phyloP scores from a whole-genome alignment of 2,113 vertebrate species.

The Sander lucioperca region DNA sequence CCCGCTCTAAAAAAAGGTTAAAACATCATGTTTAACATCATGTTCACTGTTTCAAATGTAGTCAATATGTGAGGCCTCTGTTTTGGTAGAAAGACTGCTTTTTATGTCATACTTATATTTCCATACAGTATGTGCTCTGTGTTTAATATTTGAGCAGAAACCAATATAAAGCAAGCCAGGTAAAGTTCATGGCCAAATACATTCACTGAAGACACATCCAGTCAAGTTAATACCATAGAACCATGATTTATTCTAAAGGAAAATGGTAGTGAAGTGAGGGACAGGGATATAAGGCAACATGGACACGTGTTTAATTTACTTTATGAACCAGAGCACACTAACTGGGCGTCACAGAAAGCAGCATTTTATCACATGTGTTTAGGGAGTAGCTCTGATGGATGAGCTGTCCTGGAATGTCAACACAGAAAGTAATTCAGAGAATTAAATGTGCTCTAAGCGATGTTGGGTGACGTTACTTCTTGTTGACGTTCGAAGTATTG shows the following conservation, averaged over 20 bases:
- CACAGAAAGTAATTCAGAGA: constrained; percentile 9
- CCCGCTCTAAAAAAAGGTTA: background rate
- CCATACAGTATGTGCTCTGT: background rate
- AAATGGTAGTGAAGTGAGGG: background rate
- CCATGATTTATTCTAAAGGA: constrained; percentile 6
- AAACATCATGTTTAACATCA: background rate
- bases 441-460: background rate
- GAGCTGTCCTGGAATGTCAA: constrained; percentile 20
- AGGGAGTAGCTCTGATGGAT: background rate
- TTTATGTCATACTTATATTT: background rate
- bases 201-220: background rate
- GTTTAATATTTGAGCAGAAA: background rate
- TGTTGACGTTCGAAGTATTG: no score
- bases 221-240: background rate
- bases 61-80: background rate
- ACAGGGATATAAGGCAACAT: background rate
- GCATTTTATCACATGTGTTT: background rate
- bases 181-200: background rate
- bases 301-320: background rate
- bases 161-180: background rate
- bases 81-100: background rate
- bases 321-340: background rate
- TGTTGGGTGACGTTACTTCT: no score
- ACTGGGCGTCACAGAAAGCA: background rate
- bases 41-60: background rate